Conservation (phyloP, 2,113 vertebrate genomes). For the Laticauda colubrina region DNA sequence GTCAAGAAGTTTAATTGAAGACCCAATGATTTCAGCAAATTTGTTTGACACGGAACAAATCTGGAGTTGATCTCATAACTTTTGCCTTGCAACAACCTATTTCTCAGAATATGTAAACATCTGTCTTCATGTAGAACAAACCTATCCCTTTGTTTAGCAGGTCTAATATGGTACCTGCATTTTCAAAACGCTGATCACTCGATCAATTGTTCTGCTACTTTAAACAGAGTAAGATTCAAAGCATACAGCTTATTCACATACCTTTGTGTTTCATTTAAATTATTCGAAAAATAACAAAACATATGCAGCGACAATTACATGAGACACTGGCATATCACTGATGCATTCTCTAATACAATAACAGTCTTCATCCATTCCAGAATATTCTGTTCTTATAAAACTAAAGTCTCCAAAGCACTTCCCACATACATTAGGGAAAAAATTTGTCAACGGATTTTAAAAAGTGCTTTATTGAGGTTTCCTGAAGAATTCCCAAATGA, state of each 20-base stretch:
- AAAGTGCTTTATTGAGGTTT: conserved; percentile 28
- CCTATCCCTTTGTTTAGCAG: not conserved
- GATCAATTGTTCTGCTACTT: not conserved
- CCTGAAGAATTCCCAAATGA: not conserved
- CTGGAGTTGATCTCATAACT: not conserved
- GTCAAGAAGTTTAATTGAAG: not conserved
- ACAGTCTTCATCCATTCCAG: not conserved
- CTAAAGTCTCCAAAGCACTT: not conserved
- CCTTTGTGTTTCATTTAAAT: not conserved
- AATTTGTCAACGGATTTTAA: not conserved
- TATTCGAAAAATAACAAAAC: not conserved
- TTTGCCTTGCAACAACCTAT: not conserved
- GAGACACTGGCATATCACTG: not conserved
- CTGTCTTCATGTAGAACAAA: not conserved
- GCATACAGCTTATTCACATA: not conserved
- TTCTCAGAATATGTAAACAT: not conserved
- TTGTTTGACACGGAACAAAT: not conserved
- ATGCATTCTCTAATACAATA: not conserved
- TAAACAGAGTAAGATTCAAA: not conserved
- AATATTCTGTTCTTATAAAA: not conserved
- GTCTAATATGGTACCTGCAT: not conserved
- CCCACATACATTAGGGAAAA: not conserved
- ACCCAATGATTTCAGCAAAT: not conserved
- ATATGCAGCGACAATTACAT: not conserved
- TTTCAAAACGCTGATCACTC: not conserved